phyloP scores from a whole-genome alignment of 1,140 invertebrate species.

The Eupeodes corollae region DNA sequence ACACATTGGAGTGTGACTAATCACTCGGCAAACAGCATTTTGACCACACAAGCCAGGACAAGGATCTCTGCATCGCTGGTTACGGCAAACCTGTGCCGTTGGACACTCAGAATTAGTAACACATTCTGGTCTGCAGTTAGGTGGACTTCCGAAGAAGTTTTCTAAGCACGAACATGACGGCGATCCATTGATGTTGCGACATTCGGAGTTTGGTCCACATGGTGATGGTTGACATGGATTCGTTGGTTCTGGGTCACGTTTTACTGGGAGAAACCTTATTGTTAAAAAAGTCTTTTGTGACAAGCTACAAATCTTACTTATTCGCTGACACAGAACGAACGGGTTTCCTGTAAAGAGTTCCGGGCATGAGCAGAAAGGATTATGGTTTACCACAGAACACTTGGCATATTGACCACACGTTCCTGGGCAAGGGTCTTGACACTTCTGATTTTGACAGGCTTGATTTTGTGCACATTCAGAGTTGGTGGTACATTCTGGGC shows the following conservation, averaged over 20 bases:
- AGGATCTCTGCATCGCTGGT: conserved; percentile 56
- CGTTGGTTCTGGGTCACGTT: conserved; percentile 19
- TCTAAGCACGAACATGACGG: conserved; percentile 49
- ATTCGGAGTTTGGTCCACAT: conserved; percentile 64
- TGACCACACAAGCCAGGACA: conserved; percentile 64
- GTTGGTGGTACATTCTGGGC: conserved; percentile 53
- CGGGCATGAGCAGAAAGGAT: conserved; percentile 51
- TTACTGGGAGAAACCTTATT: conserved; percentile 15
- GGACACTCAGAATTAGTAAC: conserved; percentile 53
- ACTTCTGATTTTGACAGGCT: conserved; percentile 60
- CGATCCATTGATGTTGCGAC: conserved; percentile 45
- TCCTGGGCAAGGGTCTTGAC: conserved; percentile 53
- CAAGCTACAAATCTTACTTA: conserved; percentile 44
- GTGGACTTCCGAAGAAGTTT: conserved; percentile 52
- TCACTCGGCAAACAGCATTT: conserved; percentile 57
- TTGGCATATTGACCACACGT: conserved; percentile 54
- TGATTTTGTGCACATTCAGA: conserved; percentile 51
- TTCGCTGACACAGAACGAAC: conserved; percentile 45
- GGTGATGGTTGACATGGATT: conserved; percentile 63
- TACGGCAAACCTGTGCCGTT: conserved; percentile 46
- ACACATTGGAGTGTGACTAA: conserved; percentile 65
- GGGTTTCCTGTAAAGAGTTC: conserved; percentile 49
- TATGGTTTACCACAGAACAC: conserved; percentile 51
- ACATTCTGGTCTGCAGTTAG: conserved; percentile 57
- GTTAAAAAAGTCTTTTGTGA: conserved; percentile 7